A percentile compares a stretch with the other conserved stretches of the same genome.
Evolutionary conservation across 2,797 vertebrate species (phyloP).

Genomic region (Takifugu ocellatus): DNA sequence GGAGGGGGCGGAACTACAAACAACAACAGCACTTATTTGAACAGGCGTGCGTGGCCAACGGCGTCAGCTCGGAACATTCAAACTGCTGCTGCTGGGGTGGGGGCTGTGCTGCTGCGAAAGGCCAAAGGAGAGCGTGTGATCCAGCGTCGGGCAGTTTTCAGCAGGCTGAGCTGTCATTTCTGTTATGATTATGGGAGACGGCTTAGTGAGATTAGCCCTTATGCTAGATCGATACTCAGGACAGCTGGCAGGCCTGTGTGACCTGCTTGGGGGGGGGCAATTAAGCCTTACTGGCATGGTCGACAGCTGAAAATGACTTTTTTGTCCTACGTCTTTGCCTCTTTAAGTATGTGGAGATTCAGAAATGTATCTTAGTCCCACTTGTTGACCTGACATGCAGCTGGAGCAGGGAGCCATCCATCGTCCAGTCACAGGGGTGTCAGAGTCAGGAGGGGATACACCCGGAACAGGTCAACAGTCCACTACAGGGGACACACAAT

Average conservation of each 20-base stretch:
- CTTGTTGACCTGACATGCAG: too few relatives aligned
- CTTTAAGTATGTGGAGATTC: too few relatives aligned
- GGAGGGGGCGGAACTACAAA: conserved; percentile 46
- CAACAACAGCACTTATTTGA: conserved; percentile 14
- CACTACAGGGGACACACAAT: too few relatives aligned
- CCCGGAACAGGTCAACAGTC: too few relatives aligned
- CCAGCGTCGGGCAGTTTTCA: conserved; percentile 42
- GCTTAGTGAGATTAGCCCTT: conserved; percentile 30
- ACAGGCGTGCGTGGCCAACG: too few relatives aligned
- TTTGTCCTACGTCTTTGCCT: too few relatives aligned
- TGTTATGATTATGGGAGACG: conserved; percentile 10
- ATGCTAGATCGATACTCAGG: conserved; percentile 38
- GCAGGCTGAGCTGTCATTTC: conserved; percentile 28
- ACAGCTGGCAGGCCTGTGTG: conserved; percentile 9
- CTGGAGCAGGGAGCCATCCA: too few relatives aligned
- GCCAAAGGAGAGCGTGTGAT: conserved; percentile 61
- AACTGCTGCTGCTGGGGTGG: conserved; percentile 48
- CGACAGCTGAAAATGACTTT: too few relatives aligned
- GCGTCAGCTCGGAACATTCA: conserved; percentile 7
- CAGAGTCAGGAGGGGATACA: too few relatives aligned
- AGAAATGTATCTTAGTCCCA: too few relatives aligned
- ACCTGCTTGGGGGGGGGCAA: conserved; percentile 34
- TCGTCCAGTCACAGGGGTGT: too few relatives aligned
- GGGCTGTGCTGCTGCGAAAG: conserved; percentile 56
- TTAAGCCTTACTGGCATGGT: conserved; percentile 11